Base-by-base conservation (phyloP, 2,888 invertebrate genomes). In the Lithophane socia region DNA sequence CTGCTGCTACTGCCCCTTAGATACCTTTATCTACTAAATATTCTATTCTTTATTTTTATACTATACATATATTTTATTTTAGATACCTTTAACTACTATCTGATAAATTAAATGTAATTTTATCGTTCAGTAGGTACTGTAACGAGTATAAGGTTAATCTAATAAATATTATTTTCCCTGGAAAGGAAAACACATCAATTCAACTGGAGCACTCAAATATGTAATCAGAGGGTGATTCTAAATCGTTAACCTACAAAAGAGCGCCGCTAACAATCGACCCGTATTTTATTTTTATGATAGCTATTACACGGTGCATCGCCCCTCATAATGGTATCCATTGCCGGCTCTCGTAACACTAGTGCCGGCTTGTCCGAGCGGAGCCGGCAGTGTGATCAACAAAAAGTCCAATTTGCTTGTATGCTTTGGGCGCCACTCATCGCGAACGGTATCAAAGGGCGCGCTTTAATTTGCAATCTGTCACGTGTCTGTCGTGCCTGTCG, bases 401-500 rank as follows among this genome's bases (percentile, higher is more conserved):
- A 77, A 69, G 65, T 75, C 47, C 68, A 84, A 82, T 84, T 82
- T 68, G 65, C 64, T 61, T 72, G 58, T 71, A 80, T 77, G 72
- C 77, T 73, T 74, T 42, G 29, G 77, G 66, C 52, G 72, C 61
- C 65, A 56, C 63, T 80, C 74, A 66, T 75, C 60, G 80, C 44
- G 56, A 58, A 67, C 24, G n/a, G 77, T 68, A 66, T 77, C 81
- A 85, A 79, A 85, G 73, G 65, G 63, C 69, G 65, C n/a, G 65
- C 52, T 75, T 68, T 77, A 65, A 84, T 84, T 82, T 75, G 74
- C 84, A 69, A 70, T 78, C 65, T 79, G 79, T 82, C 74, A 54
- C 67, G n/a, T 47, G 29, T 61, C 54, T 56, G 60, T 10, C n/a
- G 66, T 24, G 61, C 49, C 56, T n/a, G 44, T 58, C 68, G 24